phyloP scores from a whole-genome alignment of 2,113 vertebrate genomes.

The Caracal caracal region DNA sequence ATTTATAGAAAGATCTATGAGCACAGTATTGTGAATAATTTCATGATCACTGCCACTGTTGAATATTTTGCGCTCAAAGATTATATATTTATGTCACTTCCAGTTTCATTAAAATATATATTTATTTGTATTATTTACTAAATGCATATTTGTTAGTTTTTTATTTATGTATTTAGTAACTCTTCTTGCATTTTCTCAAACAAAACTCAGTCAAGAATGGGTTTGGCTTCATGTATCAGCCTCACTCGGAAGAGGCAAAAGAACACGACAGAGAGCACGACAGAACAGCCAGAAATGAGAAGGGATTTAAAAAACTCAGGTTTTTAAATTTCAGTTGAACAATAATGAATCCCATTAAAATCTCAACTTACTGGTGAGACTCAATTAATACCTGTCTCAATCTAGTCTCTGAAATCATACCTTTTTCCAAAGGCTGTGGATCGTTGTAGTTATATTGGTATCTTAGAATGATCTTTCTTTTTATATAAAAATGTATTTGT shows the following conservation, averaged over 20 bases:
- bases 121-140: background rate
- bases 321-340: conserved; percentile 60
- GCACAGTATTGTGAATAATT: background rate
- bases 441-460: background rate
- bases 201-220: background rate
- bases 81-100: background rate
- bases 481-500: conserved; percentile 14
- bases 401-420: conserved; percentile 55
- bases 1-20: background rate
- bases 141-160: too few species aligned
- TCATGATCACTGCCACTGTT: background rate
- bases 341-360: conserved; percentile 56
- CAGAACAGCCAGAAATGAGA: background rate
- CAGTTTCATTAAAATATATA: background rate
- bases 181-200: background rate
- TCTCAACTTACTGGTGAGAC: conserved; percentile 41
- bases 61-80: background rate
- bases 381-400: conserved; percentile 54
- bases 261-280: background rate
- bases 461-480: conserved; percentile 46
- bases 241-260: background rate
- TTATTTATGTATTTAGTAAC: background rate
- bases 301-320: background rate
- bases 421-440: conserved; percentile 58
- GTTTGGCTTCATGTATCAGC: background rate